Evolutionary conservation across 2,113 vertebrate species (phyloP).

Genomic region (Leptocoma aspasia): DNA sequence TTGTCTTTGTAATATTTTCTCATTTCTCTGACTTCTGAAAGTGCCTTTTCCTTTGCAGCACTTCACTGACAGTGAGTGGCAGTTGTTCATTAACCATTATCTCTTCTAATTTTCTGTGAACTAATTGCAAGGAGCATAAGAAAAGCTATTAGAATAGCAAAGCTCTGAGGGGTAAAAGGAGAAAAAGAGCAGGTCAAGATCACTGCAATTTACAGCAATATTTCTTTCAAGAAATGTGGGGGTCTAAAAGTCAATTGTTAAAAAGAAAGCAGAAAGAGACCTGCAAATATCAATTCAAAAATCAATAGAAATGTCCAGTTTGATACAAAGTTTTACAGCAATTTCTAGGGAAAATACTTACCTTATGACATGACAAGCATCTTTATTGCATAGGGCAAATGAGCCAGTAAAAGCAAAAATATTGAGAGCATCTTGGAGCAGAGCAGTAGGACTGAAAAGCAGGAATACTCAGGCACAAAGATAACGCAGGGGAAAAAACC

Average conservation of each 20-base stretch:
- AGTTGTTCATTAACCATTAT: slow-evolving; percentile 40
- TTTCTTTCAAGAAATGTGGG: background rate
- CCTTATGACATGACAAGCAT: slow-evolving; percentile 13
- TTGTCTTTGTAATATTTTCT: background rate
- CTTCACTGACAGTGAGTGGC: slow-evolving; percentile 11
- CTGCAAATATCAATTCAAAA: slow-evolving; percentile 41
- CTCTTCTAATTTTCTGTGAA: slow-evolving; percentile 41
- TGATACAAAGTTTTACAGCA: background rate
- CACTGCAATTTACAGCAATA: slow-evolving; percentile 9
- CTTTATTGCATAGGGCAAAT: slow-evolving; percentile 39
- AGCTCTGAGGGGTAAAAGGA: background rate
- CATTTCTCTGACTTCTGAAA: slow-evolving; percentile 6
- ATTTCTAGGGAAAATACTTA: slow-evolving; percentile 48
- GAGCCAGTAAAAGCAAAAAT: slow-evolving; percentile 33
- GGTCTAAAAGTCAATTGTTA: slow-evolving; percentile 31
- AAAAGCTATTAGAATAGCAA: background rate
- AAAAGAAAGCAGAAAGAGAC: slow-evolving; percentile 19
- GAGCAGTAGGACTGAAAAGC: background rate
- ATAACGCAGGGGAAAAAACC: background rate
- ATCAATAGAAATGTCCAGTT: slow-evolving; percentile 43
- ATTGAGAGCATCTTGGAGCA: background rate
- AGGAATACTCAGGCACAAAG: background rate
- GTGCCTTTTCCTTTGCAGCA: background rate
- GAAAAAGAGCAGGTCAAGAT: background rate
- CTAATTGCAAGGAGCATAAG: slow-evolving; percentile 8